Evolutionary conservation across 2,888 invertebrate genomes (phyloP), one percentile per base, ranked within the genome.

Genomic region (Oeneis ivallda): DNA sequence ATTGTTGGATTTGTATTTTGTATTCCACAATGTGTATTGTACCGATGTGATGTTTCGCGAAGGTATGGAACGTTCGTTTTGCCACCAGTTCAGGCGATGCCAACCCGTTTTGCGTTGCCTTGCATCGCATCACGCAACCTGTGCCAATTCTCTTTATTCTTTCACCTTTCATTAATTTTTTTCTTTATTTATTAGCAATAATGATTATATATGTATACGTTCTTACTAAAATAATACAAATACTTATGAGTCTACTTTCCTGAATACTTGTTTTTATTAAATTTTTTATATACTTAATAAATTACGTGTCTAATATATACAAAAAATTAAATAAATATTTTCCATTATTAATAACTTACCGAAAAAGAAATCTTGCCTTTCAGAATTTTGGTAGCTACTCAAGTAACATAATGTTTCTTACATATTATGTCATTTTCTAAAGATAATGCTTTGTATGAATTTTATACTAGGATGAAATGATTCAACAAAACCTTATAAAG

Each of bases 71-170:
- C 63, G 43, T 68, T 65, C 58, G 57, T 32, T 13, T 49, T 62
- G 45, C 52, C 26, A 11, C 10, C 9, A 39, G 59, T 41, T 56
- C 13, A 65, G 49, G 59, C 59, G 66, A 61, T 63, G 65, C 65
- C 71, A 75, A 74, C 72, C 71, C 65, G 72, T 70, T 58, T 57
- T 58, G 39, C 37, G 60, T 69, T 57, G 67, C 49, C 53, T 64
- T 68, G 52, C 57, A 66, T 67, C 67, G 69, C 69, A 69, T 69
- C 73, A 69, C 68, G 66, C 62, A 71, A 69, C 70, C 67, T 68
- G 68, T 73, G 71, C 71, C 70, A 74, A 71, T 70, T 71, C 67
- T 60, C 69, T 63, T 65, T 66, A 69, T 64, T 61, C 64, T 64
- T 49, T 58, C 50, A 66, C 63, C 54, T 64, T 64, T 54, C 53